Base-by-base conservation (phyloP, 23 tunicate genomes). In the Ascidia mentula region DNA sequence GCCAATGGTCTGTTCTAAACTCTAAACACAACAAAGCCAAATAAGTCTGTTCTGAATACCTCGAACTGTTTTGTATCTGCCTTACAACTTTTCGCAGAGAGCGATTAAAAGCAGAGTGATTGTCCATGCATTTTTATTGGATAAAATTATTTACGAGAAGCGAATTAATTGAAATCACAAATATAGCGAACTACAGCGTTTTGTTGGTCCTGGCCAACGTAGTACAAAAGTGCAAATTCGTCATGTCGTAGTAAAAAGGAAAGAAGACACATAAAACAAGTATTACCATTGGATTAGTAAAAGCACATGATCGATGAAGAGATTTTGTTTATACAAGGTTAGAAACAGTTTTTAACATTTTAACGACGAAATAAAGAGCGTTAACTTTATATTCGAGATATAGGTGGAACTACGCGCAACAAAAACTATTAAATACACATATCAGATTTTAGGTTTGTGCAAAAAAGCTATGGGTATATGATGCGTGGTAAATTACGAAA, bases 191-290 rank as follows among this genome's bases (percentile, higher is more conserved):
- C 65, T 53, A 53, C 65, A 53, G 65, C 24, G 65, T 53, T 53
- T 53, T 28, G 65, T 28, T 28, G 24, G 65, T 28, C 7, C 1
- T 1, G 65, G 65, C 65, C 65, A 28, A 9, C 65, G 65, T 9
- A 28, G 24, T 53, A 53, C 65, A 9, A 53, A 53, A 53, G 65
- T 53, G 65, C 65, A 53, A 53, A 53, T 53, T 53, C 65, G 65
- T 53, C 65, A 53, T 53, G 65, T 53, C 65, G 24, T 53, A 20
- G 65, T 53, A 53, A 53, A 28, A 20, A 20, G 65, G 24, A 53
- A 53, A 15, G 15, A 15, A 12, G 53, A 53, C 2, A 53, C 22
- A 26, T 26, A 53, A 20, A 53, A 53, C 65, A 53, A 53, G n/a
- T 28, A 53, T 53, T 53, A 53, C 22, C 65, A n/a, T n/a, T n/a